Evolutionary conservation across 2,113 vertebrate species (phyloP).

Genomic region (Murina feae): DNA sequence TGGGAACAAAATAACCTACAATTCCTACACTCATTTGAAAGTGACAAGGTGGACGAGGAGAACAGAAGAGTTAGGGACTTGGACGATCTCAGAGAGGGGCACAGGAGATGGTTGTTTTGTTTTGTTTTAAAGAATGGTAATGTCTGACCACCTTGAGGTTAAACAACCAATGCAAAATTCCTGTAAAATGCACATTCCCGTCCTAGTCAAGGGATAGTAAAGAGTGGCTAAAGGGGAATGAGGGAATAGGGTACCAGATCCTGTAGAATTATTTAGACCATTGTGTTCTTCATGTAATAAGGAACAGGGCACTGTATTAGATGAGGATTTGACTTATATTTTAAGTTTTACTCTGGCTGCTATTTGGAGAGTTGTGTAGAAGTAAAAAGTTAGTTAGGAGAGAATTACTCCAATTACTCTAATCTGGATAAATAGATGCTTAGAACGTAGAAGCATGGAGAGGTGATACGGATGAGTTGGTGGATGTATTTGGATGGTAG

Average conservation of each 20-base stretch:
- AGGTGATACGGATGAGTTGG: not conserved
- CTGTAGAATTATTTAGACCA: not conserved
- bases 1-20: slow-evolving; percentile 25
- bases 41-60: not conserved
- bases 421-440: not conserved
- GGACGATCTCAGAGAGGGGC: not conserved
- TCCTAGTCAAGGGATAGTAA: not conserved
- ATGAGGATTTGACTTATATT: not conserved
- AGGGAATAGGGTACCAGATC: not conserved
- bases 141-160: not conserved
- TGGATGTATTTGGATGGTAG: not conserved
- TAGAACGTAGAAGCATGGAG: not conserved
- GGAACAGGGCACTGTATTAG: not conserved
- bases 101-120: not conserved
- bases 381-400: not conserved
- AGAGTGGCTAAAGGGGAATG: not conserved
- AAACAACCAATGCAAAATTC: not conserved
- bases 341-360: not conserved
- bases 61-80: not conserved
- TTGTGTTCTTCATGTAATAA: not conserved
- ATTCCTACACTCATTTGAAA: not conserved
- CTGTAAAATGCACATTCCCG: not conserved
- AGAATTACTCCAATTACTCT: not conserved
- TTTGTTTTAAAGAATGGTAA: not conserved
- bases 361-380: not conserved